A percentile compares a stretch with the other conserved stretches of the same genome.
phyloP scores from a whole-genome alignment of 2,113 vertebrate genomes.

The Merops nubicus region DNA sequence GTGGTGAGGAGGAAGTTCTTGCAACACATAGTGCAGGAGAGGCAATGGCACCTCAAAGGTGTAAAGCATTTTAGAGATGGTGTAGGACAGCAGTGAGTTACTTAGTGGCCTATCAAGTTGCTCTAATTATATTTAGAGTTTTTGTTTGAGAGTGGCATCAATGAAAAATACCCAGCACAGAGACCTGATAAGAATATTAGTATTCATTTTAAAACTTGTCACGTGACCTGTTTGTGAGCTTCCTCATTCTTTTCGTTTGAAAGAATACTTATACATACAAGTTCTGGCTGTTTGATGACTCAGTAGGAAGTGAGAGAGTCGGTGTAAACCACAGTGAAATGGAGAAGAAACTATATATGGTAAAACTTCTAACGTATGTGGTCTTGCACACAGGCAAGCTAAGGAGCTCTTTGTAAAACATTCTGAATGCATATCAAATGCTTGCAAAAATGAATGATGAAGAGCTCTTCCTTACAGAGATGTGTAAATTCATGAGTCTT shows the following conservation, averaged over 20 bases:
- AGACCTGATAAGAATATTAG: neutral
- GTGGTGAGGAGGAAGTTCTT: neutral
- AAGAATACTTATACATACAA: slow-evolving; percentile 43
- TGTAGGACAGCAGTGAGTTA: neutral
- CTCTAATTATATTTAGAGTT: neutral
- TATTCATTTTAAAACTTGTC: neutral
- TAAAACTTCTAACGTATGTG: slow-evolving; percentile 62
- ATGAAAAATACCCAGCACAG: neutral
- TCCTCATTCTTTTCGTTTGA: slow-evolving; percentile 64
- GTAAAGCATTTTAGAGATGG: neutral
- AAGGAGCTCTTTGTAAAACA: neutral
- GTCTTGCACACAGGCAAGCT: slow-evolving; percentile 4
- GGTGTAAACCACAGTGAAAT: slow-evolving; percentile 73
- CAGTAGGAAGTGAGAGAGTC: slow-evolving; percentile 83
- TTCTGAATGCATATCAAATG: neutral
- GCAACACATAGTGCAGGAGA: neutral
- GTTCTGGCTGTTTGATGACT: slow-evolving; percentile 72
- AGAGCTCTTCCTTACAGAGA: neutral
- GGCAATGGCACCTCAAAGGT: neutral
- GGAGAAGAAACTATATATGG: slow-evolving; percentile 80
- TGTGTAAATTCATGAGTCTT: neutral
- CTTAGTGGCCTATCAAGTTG: neutral
- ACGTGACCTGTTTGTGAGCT: neutral
- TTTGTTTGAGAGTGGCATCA: neutral
- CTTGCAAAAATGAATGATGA: neutral